phyloP scores from a whole-genome alignment of 2,113 vertebrate genomes.

The Trochalopteron elliotii region DNA sequence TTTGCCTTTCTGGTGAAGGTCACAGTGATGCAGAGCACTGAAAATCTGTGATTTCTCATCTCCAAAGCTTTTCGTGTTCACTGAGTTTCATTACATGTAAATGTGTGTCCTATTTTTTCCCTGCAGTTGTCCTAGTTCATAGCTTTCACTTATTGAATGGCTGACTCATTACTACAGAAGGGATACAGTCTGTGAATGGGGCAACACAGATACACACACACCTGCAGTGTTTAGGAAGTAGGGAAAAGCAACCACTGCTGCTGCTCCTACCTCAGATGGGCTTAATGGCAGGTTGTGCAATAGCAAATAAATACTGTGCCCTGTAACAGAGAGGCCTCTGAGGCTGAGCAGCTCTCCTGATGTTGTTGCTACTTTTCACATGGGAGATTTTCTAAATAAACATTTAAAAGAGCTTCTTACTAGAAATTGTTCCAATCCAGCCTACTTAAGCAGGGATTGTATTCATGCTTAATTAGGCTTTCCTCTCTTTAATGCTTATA shows the following conservation, averaged over 20 bases:
- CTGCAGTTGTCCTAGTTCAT: neutral
- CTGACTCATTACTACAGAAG: neutral
- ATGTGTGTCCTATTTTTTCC: neutral
- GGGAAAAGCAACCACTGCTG: neutral
- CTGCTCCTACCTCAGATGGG: neutral
- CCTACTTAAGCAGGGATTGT: slow-evolving; percentile 44
- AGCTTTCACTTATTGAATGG: neutral
- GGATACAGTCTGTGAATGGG: neutral
- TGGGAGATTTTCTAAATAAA: slow-evolving; percentile 55
- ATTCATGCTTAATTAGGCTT: slow-evolving; percentile 60
- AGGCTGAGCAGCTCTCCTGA: neutral
- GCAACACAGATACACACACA: neutral
- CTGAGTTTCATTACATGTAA: neutral
- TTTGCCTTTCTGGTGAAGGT: neutral
- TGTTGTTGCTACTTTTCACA: slow-evolving; percentile 13
- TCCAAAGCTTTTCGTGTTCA: neutral
- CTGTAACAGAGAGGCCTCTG: neutral
- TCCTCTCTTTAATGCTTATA: slow-evolving; percentile 49
- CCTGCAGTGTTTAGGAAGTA: neutral
- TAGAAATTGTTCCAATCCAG: slow-evolving; percentile 30
- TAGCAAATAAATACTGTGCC: neutral
- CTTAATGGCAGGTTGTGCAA: neutral
- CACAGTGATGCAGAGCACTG: neutral
- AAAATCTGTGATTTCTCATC: neutral
- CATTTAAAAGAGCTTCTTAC: slow-evolving; percentile 46